Base-by-base conservation (phyloP, 2,113 vertebrate species). In the Monopterus albus region DNA sequence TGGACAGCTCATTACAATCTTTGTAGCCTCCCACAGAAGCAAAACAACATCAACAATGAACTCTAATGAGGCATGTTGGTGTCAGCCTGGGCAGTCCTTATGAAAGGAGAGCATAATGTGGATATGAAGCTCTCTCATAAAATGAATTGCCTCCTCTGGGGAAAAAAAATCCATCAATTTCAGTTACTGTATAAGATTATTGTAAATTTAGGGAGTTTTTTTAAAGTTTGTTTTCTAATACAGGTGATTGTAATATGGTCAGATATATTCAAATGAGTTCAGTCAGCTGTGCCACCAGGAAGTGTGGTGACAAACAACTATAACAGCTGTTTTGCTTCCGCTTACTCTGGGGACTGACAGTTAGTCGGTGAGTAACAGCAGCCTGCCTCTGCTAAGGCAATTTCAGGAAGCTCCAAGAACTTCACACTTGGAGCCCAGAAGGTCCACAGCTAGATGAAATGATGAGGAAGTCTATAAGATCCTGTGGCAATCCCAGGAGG, bases 1-100 rank as follows among this genome's bases (percentile, higher is more conserved):
- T 72, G 79, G 83, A 84, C 86, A 76, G 63, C 86, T 88, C 84
- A 85, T 86, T 85, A 87, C 80, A 64, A 69, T 78, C 67, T 69
- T 82, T 82, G 87, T 62, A 64, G 43, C 73, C 78, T 33, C 78
- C 80, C 87, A 83, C 73, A 79, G 70, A 60, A 78, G 75, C 74
- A 75, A 69, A 75, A 83, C 64, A 79, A 79, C 78, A 81, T 75
- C 79, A 78, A 89, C 74, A 90, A 88, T 78, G 76, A 81, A 69
- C 63, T 74, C 72, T 89, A 84, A 90, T 87, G 81, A 90, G 84
- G 78, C 78, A 57, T 82, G 81, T 68, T 81, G 64, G 47, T 75
- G 56, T 79, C 72, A 87, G 66, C 56, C 28, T 17, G 8, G 23
- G 45, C 64, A 57, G 47, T 38, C 28, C 43, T 55, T 59, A 15